Conservation (phyloP, 2,797 vertebrate genomes). For the Delichon dasypus region DNA sequence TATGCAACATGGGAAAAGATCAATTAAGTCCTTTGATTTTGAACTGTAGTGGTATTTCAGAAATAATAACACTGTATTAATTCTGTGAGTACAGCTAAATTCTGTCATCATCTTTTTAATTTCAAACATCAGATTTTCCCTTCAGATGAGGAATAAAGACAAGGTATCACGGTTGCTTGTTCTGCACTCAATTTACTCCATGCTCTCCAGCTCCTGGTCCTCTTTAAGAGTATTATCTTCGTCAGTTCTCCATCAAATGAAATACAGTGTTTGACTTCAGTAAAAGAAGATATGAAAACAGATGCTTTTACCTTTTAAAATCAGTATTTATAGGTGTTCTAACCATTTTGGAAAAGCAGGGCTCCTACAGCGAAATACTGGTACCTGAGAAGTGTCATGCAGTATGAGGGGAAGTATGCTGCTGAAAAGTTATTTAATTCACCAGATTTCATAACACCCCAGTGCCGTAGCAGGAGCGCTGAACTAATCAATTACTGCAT, state of each 20-base stretch:
- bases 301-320: neutral
- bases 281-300: neutral
- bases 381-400: accelerated
- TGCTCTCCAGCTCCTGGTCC: neutral
- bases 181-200: neutral
- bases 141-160: neutral
- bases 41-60: neutral
- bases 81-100: neutral
- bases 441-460: neutral
- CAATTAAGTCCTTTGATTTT: neutral
- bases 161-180: neutral
- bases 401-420: neutral
- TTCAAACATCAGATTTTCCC: neutral
- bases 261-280: neutral
- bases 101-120: neutral
- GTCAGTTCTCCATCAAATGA: neutral
- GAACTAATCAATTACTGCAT: constrained; percentile 54
- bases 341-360: neutral
- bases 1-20: neutral
- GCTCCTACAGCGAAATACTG: neutral
- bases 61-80: neutral
- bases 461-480: neutral
- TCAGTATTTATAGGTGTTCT: neutral
- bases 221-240: neutral
- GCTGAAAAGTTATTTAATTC: neutral